Evolutionary conservation across 2,888 invertebrate species (phyloP), one percentile per base, ranked within the genome.

Genomic region (Plagiodera versicolora): DNA sequence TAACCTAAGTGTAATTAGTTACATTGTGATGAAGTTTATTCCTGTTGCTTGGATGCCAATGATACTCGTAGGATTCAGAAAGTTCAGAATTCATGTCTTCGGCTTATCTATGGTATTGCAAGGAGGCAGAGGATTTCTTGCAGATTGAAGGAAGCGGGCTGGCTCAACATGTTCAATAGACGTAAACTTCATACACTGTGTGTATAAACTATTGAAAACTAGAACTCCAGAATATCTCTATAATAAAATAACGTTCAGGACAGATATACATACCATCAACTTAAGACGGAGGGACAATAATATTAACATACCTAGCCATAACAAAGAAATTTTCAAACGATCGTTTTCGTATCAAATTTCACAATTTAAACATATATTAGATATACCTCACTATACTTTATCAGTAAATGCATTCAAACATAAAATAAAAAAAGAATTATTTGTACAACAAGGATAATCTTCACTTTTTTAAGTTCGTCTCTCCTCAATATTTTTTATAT

Each of bases 81-180:
- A n/a, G 49, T 49, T 11, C 49, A n/a, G n/a, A 48, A 48, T 17
- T 46, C 46, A 17, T 16, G 3, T 18, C 4, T 46, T 11, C 16
- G 46, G 18, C 48, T 48, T n/a, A 20, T 48, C 4, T 48, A 10
- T 24, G 19, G 48, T 10, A 18, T 48, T 10, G 5, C n/a, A 9
- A 48, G 24, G 14, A 18, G 48, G 10, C 9, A 48, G 20, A 18
- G 20, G n/a, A 48, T 48, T 2, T 20, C 20, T 48, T 18, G 6
- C n/a, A 20, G 24, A 24, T 48, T 48, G 48, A 48, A 48, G 24
- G 48, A 48, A 20, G 48, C 48, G 10, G 48, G 48, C 2, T 48
- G 48, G 48, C 24, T 48, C n/a, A 14, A 45, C 18, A 45, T 45
- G 48, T 19, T 24, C n/a, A 45, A 45, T 45, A 45, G 45, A 45